phyloP scores from a whole-genome alignment of 2,888 invertebrate species.

The Linnaemya vulpina region DNA sequence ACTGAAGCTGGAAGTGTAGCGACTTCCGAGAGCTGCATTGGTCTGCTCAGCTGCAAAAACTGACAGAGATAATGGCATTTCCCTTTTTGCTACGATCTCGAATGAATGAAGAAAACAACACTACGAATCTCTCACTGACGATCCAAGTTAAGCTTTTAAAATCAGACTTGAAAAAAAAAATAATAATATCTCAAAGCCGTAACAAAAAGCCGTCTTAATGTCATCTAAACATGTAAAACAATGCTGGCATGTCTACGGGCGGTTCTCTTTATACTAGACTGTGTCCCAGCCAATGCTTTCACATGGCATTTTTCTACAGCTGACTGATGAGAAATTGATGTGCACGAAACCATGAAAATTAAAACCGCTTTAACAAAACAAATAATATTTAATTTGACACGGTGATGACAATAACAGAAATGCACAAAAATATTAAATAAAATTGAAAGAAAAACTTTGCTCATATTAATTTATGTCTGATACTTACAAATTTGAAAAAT shows the following conservation, averaged over 20 bases:
- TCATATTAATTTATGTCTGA: conserved; percentile 18
- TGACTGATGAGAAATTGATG: conserved; percentile 33
- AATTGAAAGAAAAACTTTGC: neutral
- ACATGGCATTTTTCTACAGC: conserved; percentile 3
- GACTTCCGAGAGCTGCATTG: no score
- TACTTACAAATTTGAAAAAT: conserved; percentile 61
- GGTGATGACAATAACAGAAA: conserved; percentile 65
- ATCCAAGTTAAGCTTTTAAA: neutral
- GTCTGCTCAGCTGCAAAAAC: no score
- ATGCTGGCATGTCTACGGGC: conserved; percentile 59
- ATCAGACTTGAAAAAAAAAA: neutral
- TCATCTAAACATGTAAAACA: conserved; percentile 68
- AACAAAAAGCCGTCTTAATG: conserved; percentile 61
- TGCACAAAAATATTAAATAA: neutral
- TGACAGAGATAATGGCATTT: no score
- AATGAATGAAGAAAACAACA: neutral
- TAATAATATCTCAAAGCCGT: conserved; percentile 6
- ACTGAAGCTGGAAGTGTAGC: no score
- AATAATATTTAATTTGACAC: conserved; percentile 65
- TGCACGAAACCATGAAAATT: conserved; percentile 68
- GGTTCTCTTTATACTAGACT: conserved; percentile 36
- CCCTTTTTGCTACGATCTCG: no score
- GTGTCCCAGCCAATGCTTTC: neutral
- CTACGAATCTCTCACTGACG: neutral
- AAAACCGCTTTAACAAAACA: conserved; percentile 69